Conservation (phyloP, 2,113 vertebrate species). For the Mustelus asterias region DNA sequence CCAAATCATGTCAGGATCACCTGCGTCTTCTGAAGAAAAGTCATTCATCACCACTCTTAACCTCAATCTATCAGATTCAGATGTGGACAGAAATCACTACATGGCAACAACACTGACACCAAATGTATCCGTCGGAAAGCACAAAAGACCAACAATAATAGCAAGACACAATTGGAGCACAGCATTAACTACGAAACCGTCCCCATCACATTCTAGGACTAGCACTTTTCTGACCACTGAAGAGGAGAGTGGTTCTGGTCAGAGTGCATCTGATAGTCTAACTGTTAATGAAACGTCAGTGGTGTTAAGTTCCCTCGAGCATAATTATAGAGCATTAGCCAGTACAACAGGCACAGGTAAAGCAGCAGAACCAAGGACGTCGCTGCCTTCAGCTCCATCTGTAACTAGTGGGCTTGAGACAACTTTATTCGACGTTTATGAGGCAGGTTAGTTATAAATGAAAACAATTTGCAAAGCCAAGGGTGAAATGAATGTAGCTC, state of each 20-base stretch:
- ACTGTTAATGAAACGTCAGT: conserved; percentile 92
- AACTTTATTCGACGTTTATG: conserved; percentile 59
- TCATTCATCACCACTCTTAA: conserved; percentile 43
- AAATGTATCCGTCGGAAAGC: conserved; percentile 45
- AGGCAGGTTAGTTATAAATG: conserved; percentile 65
- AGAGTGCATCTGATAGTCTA: conserved; percentile 67
- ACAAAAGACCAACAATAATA: conserved; percentile 48
- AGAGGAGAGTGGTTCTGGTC: conserved; percentile 86
- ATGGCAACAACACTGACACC: conserved; percentile 38
- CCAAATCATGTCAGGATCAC: conserved; percentile 50
- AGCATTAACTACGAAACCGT: conserved; percentile 44
- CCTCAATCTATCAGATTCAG: conserved; percentile 45
- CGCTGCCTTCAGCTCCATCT: conserved; percentile 55
- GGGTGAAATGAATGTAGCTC: neutral
- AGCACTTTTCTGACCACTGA: conserved; percentile 67
- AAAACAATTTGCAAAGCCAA: conserved; percentile 6
- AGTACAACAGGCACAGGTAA: conserved; percentile 76
- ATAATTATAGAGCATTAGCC: conserved; percentile 67
- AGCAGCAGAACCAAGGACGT: conserved; percentile 58
- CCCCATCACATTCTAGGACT: conserved; percentile 52
- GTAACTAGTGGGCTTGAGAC: conserved; percentile 56
- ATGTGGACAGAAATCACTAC: conserved; percentile 43
- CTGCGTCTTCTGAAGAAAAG: conserved; percentile 51
- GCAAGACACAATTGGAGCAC: conserved; percentile 59
- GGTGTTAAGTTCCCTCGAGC: conserved; percentile 88